A percentile compares a stretch with the other conserved stretches of the same genome.
phyloP scores from a whole-genome alignment of 2,113 vertebrate genomes.

The Macrotus californicus region DNA sequence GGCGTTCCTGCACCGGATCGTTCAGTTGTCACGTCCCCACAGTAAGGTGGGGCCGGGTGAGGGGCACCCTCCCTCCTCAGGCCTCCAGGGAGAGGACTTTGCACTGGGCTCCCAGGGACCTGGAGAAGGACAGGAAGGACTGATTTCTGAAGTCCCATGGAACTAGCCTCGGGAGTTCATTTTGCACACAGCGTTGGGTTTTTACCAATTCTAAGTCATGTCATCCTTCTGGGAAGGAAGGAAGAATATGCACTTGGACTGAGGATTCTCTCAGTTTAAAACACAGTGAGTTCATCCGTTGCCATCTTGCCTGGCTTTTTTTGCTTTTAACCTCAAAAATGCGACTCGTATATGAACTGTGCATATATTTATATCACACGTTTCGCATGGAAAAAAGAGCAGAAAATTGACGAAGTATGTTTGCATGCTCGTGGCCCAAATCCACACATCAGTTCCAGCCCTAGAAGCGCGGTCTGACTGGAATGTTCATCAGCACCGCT shows the following conservation, averaged over 20 bases:
- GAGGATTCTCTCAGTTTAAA: not conserved
- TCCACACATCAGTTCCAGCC: constrained; percentile 18
- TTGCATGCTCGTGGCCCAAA: constrained; percentile 12
- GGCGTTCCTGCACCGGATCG: not conserved
- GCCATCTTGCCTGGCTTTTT: not conserved
- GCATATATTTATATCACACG: not conserved
- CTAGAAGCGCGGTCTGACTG: constrained; percentile 20
- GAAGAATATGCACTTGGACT: not conserved
- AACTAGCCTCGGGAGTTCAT: not conserved
- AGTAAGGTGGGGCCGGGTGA: not conserved
- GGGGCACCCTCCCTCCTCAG: not conserved
- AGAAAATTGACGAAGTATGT: constrained; percentile 8
- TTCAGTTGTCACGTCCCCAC: too few species aligned
- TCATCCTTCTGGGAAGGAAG: not conserved
- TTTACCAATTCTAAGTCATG: not conserved
- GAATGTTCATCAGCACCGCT: constrained; percentile 43
- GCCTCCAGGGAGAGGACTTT: not conserved
- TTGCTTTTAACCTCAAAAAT: not conserved
- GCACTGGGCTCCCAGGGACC: not conserved
- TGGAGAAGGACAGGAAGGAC: too few species aligned
- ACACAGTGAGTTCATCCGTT: not conserved
- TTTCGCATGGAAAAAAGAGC: not conserved
- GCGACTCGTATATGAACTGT: not conserved
- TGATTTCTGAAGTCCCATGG: not conserved
- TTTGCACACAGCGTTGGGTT: not conserved